Evolutionary conservation across 2,113 vertebrate genomes (phyloP).

Genomic region (Apteryx owenii): DNA sequence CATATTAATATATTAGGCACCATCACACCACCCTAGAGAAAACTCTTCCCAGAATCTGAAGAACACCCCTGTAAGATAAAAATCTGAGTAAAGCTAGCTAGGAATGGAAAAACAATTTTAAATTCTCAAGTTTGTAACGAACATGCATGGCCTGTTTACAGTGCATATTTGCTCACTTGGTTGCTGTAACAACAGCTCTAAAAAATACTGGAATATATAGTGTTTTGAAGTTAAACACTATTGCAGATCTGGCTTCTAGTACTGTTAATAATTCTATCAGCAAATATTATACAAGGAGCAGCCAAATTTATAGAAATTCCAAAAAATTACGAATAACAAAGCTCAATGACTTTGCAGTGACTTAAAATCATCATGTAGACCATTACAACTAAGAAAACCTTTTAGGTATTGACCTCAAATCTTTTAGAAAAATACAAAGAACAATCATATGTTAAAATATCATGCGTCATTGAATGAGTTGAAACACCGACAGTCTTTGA

Average conservation of each 20-base stretch:
- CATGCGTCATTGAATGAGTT: not conserved
- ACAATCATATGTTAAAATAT: not conserved
- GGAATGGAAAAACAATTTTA: not conserved
- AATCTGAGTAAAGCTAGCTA: not conserved
- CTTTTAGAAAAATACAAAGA: not conserved
- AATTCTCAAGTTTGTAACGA: not conserved
- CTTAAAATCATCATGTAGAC: not conserved
- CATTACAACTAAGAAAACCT: not conserved
- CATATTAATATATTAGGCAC: not conserved
- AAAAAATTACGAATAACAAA: not conserved
- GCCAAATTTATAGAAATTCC: not conserved
- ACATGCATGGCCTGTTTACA: not conserved
- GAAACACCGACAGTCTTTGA: not conserved
- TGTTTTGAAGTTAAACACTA: not conserved
- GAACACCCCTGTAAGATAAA: not conserved
- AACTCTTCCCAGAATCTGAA: not conserved
- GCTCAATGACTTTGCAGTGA: not conserved
- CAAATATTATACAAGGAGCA: not conserved
- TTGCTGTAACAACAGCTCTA: not conserved
- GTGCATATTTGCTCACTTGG: not conserved
- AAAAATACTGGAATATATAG: not conserved
- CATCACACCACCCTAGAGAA: not conserved
- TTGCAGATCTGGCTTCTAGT: not conserved
- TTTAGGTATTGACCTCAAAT: not conserved
- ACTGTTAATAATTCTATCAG: not conserved